These are phyloP conservation scores for Lithophane ornitopus DNA, from an alignment of 2,888 invertebrate genomes.

Conservation along the genomic window DNA sequence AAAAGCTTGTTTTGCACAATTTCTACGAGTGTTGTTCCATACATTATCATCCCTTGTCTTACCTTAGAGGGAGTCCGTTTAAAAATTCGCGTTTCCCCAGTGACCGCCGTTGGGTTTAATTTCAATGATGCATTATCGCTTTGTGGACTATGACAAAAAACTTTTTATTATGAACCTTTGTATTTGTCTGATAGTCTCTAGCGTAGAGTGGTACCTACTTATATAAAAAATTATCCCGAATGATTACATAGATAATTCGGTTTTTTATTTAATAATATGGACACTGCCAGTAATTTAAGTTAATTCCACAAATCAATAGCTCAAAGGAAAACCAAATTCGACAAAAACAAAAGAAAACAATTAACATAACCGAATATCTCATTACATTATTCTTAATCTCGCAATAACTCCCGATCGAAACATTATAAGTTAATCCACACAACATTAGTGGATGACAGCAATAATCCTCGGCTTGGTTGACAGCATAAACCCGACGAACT, in stretches of 20 bases:
- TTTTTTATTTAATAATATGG: neutral
- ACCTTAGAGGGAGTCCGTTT: slow-evolving; percentile 28
- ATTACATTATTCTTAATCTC: slow-evolving; percentile 51
- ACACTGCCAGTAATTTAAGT: neutral
- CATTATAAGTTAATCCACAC: slow-evolving; percentile 55
- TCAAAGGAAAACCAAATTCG: neutral
- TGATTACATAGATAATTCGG: neutral
- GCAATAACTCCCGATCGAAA: slow-evolving; percentile 52
- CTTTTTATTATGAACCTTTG: slow-evolving; percentile 27
- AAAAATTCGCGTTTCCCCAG: slow-evolving; percentile 46
- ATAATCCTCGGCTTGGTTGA: slow-evolving; percentile 64
- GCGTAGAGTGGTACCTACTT: neutral
- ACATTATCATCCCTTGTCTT: slow-evolving; percentile 14
- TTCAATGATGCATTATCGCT: slow-evolving; percentile 61
- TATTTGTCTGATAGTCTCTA: slow-evolving; percentile 31
- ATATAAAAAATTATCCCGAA: neutral
- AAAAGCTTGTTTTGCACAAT: neutral
- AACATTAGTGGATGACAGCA: slow-evolving; percentile 50
- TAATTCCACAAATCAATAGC: neutral
- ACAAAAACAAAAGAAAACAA: neutral
- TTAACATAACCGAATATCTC: slow-evolving; percentile 11
- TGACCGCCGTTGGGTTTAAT: slow-evolving; percentile 53
- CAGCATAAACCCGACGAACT: slow-evolving; percentile 61
- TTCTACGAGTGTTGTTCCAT: slow-evolving; percentile 8
- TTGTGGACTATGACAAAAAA: slow-evolving; percentile 47